These are phyloP conservation scores for Micromussa lordhowensis DNA, from an alignment of 92 coral and sea anemone genomes.

Conservation along the genomic window DNA sequence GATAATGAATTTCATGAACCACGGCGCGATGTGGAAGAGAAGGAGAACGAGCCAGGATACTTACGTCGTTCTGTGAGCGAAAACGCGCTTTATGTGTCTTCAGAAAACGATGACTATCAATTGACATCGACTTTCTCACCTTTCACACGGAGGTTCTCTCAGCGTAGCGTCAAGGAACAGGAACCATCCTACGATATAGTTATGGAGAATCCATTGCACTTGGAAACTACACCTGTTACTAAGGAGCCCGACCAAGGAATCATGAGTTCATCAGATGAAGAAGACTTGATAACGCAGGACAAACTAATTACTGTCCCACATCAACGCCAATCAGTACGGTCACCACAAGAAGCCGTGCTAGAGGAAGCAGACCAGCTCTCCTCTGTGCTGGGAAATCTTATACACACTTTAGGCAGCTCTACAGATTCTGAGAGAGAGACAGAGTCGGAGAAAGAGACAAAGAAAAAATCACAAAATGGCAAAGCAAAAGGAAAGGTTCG, in stretches of 20 bases:
- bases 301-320: not conserved
- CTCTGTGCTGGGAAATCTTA: conserved; percentile 52
- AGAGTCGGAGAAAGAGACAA: conserved; percentile 23
- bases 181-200: conserved; percentile 56
- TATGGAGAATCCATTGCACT: conserved; percentile 68
- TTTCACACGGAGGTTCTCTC: conserved; percentile 16
- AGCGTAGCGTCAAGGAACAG: conserved; percentile 2
- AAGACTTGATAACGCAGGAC: not conserved
- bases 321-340: conserved; percentile 19
- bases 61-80: conserved; percentile 43
- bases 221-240: not conserved
- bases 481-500: not conserved
- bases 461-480: conserved; percentile 13
- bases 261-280: not conserved
- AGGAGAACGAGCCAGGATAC: not conserved
- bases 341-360: conserved; percentile 50
- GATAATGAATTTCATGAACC: conserved; percentile 5
- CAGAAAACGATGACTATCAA: not conserved
- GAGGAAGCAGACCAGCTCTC: conserved; percentile 80
- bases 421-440: conserved; percentile 61
- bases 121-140: not conserved
- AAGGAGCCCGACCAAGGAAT: not conserved
- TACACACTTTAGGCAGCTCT: conserved; percentile 68
- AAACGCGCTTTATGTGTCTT: conserved; percentile 2
- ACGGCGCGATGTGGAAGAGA: not conserved